phyloP scores from a whole-genome alignment of 35 echinoderm and acorn worm species.

The Chiridota heheva region DNA sequence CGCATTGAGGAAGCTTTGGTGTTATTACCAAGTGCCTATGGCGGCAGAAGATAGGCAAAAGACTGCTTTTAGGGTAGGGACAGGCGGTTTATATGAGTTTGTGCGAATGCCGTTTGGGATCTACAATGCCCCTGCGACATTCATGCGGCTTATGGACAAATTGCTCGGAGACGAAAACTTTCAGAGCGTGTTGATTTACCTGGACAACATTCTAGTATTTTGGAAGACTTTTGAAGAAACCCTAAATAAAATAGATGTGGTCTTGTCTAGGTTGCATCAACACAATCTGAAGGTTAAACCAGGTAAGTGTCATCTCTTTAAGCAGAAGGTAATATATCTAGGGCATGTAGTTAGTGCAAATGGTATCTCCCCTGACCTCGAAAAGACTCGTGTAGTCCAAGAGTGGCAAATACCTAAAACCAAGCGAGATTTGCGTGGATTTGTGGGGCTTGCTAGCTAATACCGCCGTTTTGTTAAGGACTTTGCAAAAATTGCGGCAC shows the following conservation, averaged over 20 bases:
- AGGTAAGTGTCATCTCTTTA: constrained; percentile 27
- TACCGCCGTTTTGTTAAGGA: constrained; percentile 25
- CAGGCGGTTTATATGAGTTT: constrained; percentile 59
- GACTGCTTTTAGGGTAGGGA: constrained; percentile 46
- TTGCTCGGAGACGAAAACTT: constrained; percentile 60
- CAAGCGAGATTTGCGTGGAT: constrained; percentile 8
- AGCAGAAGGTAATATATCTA: constrained; percentile 29
- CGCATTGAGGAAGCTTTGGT: too few species aligned
- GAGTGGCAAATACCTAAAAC: constrained; percentile 39
- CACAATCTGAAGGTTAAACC: constrained; percentile 27
- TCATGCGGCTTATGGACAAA: constrained; percentile 62
- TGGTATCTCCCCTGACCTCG: constrained; percentile 25
- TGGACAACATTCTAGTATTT: constrained; percentile 72
- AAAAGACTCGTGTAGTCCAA: constrained; percentile 14
- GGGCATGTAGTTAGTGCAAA: constrained; percentile 33
- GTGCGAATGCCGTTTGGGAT: constrained; percentile 53
- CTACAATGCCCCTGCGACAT: constrained; percentile 55
- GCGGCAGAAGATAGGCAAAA: constrained; percentile 31
- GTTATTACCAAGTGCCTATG: constrained; percentile 50
- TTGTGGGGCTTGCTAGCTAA: constrained; percentile 41
- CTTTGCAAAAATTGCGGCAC: constrained; percentile 20
- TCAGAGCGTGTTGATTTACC: constrained; percentile 32
- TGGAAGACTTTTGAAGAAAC: constrained; percentile 49
- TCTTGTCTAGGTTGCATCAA: not conserved
- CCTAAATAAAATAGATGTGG: constrained; percentile 40